A percentile compares a stretch with the other conserved stretches of the same genome.
Conservation (phyloP, 2,113 vertebrate genomes). For the Pluvianellus socialis region DNA sequence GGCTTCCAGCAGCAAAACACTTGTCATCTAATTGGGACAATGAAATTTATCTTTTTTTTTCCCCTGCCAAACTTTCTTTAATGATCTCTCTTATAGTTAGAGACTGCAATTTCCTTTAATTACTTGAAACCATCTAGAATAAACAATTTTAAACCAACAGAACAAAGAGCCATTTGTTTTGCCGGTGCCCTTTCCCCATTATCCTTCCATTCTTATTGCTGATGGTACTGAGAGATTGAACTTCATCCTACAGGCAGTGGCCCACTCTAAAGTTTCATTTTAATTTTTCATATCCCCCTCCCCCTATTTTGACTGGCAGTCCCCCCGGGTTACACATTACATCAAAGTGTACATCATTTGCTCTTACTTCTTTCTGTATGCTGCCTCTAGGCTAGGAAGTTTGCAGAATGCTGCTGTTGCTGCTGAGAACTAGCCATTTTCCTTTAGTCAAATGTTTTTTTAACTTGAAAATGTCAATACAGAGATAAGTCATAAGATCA, state of each 20-base stretch:
- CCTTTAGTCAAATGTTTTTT: conserved; percentile 76
- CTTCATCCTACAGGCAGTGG: conserved; percentile 37
- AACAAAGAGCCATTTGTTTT: not conserved
- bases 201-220: conserved; percentile 16
- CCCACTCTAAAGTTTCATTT: conserved; percentile 19
- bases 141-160: conserved; percentile 14
- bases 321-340: conserved; percentile 49
- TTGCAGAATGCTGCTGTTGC: conserved; percentile 52
- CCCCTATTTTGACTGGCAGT: conserved; percentile 17
- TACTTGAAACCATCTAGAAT: conserved; percentile 16
- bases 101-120: conserved; percentile 40
- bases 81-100: not conserved
- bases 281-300: conserved; percentile 42
- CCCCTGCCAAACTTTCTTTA: conserved; percentile 27
- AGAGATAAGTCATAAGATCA: conserved; percentile 76
- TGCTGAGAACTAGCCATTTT: conserved; percentile 56
- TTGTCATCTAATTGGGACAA: conserved; percentile 7
- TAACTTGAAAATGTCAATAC: conserved; percentile 76
- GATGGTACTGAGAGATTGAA: conserved; percentile 55
- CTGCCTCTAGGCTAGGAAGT: conserved; percentile 60
- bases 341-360: conserved; percentile 63
- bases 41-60: not conserved
- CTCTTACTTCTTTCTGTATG: conserved; percentile 50
- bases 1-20: conserved; percentile 5
- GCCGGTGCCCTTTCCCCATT: not conserved